Evolutionary conservation across 2,113 vertebrate genomes (phyloP).

Genomic region (Thalassoma bifasciatum): DNA sequence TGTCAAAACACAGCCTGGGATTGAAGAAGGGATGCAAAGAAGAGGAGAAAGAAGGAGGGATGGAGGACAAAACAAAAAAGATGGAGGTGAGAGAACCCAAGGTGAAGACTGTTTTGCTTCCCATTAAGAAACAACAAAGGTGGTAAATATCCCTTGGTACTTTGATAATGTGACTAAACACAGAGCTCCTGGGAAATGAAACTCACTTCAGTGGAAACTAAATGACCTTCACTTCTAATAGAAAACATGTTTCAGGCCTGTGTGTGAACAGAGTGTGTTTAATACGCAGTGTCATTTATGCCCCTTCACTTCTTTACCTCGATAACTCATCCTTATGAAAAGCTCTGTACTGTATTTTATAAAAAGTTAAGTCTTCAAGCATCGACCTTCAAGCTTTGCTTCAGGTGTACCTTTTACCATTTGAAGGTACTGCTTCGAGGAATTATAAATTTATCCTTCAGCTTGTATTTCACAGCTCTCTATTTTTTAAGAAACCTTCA

Average conservation of each 20-base stretch:
- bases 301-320: neutral
- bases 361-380: too few relatives aligned
- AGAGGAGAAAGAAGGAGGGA: neutral
- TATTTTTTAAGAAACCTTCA: too few relatives aligned
- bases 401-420: too few relatives aligned
- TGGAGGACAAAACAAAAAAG: constrained; percentile 48
- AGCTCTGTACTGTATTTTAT: too few relatives aligned
- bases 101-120: constrained; percentile 9
- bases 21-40: neutral
- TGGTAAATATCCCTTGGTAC: constrained; percentile 23
- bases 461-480: too few relatives aligned
- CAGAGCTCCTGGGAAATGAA: neutral
- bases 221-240: neutral
- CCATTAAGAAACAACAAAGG: constrained; percentile 3
- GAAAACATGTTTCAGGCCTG: neutral
- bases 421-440: too few relatives aligned
- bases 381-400: too few relatives aligned
- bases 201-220: neutral
- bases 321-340: too few relatives aligned
- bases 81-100: constrained; percentile 30
- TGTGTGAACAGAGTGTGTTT: neutral
- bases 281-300: neutral
- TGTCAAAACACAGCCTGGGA: constrained; percentile 31
- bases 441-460: too few relatives aligned
- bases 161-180: constrained; percentile 7